Percentiles rank a stretch among this genome's conserved stretches.
phyloP scores from a whole-genome alignment of 2,888 invertebrate species.

The Phymatocera aterrima region DNA sequence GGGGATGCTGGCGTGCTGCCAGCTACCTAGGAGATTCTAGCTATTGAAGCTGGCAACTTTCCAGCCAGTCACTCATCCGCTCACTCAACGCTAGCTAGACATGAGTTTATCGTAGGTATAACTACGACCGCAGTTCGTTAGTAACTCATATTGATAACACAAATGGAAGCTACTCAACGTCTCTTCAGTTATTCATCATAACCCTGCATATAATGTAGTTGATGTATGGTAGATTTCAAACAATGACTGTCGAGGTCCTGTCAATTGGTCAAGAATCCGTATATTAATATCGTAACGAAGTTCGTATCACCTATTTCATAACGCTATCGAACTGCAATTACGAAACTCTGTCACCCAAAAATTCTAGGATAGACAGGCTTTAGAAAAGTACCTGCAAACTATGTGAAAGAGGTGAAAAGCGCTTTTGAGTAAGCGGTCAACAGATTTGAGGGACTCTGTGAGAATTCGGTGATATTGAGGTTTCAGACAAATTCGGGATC shows the following conservation, averaged over 20 bases:
- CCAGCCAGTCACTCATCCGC: slow-evolving; percentile 41
- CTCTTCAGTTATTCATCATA: background rate
- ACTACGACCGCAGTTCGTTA: background rate
- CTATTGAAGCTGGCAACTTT: slow-evolving; percentile 28
- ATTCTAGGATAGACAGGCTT: background rate
- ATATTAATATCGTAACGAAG: too few relatives aligned
- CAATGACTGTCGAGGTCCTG: background rate
- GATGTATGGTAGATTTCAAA: background rate
- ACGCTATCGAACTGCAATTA: background rate
- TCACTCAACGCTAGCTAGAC: slow-evolving; percentile 33
- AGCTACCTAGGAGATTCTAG: slow-evolving; percentile 25
- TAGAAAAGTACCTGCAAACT: background rate
- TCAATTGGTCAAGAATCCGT: background rate
- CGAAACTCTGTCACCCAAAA: background rate
- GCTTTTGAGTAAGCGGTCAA: background rate
- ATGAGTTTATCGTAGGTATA: slow-evolving; percentile 1
- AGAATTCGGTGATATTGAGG: background rate
- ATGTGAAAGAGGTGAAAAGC: background rate
- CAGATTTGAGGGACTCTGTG: background rate
- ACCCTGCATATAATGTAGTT: background rate
- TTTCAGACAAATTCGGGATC: background rate
- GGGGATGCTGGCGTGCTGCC: slow-evolving; percentile 27
- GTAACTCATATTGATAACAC: slow-evolving; percentile 30
- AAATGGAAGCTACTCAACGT: slow-evolving; percentile 15
- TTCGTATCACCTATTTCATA: background rate